Evolutionary conservation across 2,113 vertebrate genomes (phyloP), one percentile per base, ranked within the genome.

Genomic region (Solea senegalensis): DNA sequence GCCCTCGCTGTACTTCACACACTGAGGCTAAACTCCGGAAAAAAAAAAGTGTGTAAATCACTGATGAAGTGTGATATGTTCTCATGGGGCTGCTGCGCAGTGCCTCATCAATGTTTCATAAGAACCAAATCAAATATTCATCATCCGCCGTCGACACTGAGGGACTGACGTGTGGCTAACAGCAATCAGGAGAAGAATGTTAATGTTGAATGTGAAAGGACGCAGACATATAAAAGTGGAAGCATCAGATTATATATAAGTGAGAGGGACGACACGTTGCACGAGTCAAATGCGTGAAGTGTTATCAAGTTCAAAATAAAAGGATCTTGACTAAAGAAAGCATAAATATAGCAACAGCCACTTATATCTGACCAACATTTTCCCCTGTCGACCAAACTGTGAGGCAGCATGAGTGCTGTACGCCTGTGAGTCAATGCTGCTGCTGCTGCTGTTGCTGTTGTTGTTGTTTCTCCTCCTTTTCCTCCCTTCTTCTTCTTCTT

Each of bases 41-140:
- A 2, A 3, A 4, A 52, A 55, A 40, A 65, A 60, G 49, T 48
- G 10, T 46, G 45, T 45, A 10, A 13, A 48, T 49, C 10, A 59
- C 21, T 59, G 41, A 46, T 4, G 16, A 46, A 52, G 3, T 12
- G 13, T 48, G 45, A 48, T 48, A 5, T 10, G 8, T 13, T 14
- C 13, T 59, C 4, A 41, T 44, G n/a, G 10, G 48, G 11, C 45
- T 48, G 45, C 11, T 13, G 11, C 12, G 45, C 45, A 10, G 45
- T 14, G 10, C 15, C 13, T 72, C 56, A 76, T 86, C 46, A 67
- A 79, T 76, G 52, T 79, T 79, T 76, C 68, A 84, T 76, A 40
- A 26, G 0, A 2, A 34, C 34, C 46, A 63, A 57, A 68, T 76
- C 5, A 71, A 77, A 78, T 81, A 83, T 86, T 78, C 66, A 76